Evolutionary conservation across 2,113 vertebrate species (phyloP).

Genomic region (Motacilla alba): DNA sequence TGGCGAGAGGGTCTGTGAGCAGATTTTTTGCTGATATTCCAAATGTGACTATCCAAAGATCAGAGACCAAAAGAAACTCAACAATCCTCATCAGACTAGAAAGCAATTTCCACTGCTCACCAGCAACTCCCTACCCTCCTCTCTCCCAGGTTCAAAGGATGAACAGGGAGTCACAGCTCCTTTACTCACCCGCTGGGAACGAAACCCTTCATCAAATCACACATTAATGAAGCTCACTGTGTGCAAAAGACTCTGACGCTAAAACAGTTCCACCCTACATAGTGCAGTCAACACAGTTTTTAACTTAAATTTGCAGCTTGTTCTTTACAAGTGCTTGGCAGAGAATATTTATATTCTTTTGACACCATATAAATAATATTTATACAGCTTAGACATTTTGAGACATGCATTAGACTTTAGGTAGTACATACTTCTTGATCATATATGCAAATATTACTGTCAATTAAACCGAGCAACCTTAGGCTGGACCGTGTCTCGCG

Average conservation of each 20-base stretch:
- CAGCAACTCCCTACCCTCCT: conserved; percentile 8
- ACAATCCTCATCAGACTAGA: not conserved
- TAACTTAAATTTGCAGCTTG: conserved; percentile 65
- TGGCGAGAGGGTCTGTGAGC: not conserved
- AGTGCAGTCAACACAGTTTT: conserved; percentile 67
- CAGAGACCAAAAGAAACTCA: not conserved
- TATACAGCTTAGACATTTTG: conserved; percentile 79
- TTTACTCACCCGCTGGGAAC: conserved; percentile 46
- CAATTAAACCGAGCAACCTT: conserved; percentile 59
- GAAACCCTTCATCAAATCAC: conserved; percentile 43
- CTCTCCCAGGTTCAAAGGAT: not conserved
- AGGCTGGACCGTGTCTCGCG: conserved; percentile 74
- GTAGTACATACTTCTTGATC: conserved; percentile 77
- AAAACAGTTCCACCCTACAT: conserved; percentile 69
- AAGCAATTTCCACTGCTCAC: not conserved
- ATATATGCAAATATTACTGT: conserved; percentile 73
- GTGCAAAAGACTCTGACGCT: conserved; percentile 51
- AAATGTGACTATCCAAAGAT: not conserved
- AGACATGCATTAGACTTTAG: conserved; percentile 82
- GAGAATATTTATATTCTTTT: conserved; percentile 74
- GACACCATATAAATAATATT: conserved; percentile 80
- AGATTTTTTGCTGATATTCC: not conserved
- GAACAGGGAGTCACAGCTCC: conserved; percentile 36
- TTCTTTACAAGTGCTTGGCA: conserved; percentile 68
- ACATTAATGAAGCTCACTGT: conserved; percentile 58